Evolutionary conservation across 2,113 vertebrate species (phyloP), one percentile per base, ranked within the genome.

Genomic region (Butorides virescens): DNA sequence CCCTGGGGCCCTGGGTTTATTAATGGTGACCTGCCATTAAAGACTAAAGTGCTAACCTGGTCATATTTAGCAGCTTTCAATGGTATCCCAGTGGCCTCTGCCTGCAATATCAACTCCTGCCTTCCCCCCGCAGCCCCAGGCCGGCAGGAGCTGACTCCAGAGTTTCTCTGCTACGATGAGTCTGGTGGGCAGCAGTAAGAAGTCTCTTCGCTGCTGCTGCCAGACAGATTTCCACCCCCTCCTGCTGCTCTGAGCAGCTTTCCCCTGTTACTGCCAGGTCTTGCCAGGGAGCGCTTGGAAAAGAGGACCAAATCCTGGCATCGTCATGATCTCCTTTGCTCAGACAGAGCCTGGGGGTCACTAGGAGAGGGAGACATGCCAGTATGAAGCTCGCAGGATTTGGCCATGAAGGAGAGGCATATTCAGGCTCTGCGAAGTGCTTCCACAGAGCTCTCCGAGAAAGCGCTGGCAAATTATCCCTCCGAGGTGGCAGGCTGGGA

Each of bases 11-110:
- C 98, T 98, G 91, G 98, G 98, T 99, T 99, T 99, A 99, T 99
- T 99, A 99, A 99, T 99, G 98, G 97, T 97, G 97, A 97, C 97
- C 97, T 93, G 95, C 96, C 96, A 96, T 97, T 97, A 98, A 97
- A 97, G 96, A 98, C 98, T 98, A 99, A 99, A 99, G 98, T 99
- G 99, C 99, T 99, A 99, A 98, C 99, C 98, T 98, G 98, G 98
- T 98, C 98, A 99, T 98, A 98, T 99, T 99, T 98, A 99, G 98
- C 98, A 98, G 98, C 98, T 99, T 99, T 98, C 98, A 95, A 92
- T 90, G 86, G 94, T 88, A 92, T 98, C 97, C 95, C 97, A 98
- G 98, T 98, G 98, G 98, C 98, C 98, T 97, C 97, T 4, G 93
- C 97, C 98, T 98, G 98, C 97, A 96, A 94, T 97, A 97, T 98